Conservation (phyloP, 2,888 invertebrate species). For the Drosophila subsilvestris region DNA sequence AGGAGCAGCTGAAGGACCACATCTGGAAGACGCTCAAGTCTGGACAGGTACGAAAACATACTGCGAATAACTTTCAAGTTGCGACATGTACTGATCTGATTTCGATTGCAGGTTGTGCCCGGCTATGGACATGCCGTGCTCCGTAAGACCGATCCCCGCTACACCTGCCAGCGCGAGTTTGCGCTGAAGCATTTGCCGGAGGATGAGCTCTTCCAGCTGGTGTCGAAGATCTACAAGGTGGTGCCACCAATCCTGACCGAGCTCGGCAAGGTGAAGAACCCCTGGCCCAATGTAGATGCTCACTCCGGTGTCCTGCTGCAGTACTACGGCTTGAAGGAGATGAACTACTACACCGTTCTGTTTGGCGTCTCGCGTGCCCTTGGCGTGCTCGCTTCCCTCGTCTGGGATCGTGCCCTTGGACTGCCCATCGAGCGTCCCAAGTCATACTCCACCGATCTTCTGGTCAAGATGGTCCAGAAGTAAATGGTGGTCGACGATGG, state of each 20-base stretch:
- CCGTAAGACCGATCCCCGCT: constrained; percentile 92
- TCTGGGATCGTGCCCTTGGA: constrained; percentile 93
- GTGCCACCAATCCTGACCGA: constrained; percentile 92
- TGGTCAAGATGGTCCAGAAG: constrained; percentile 84
- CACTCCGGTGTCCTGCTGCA: constrained; percentile 93
- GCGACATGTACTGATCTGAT: constrained; percentile 3
- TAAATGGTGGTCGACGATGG: constrained; percentile 54
- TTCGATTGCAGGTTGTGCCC: constrained; percentile 87
- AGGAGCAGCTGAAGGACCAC: constrained; percentile 97
- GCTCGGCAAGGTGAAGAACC: constrained; percentile 95
- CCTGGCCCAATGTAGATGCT: constrained; percentile 97
- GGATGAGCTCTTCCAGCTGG: constrained; percentile 91
- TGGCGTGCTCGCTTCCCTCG: constrained; percentile 90
- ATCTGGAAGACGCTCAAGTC: constrained; percentile 97
- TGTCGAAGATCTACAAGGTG: constrained; percentile 92
- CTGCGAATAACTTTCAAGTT: no score
- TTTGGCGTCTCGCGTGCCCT: constrained; percentile 95
- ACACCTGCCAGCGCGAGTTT: constrained; percentile 94
- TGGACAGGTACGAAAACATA: constrained; percentile 86
- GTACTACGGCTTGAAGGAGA: constrained; percentile 94
- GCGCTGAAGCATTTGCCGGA: constrained; percentile 93
- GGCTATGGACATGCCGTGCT: constrained; percentile 96
- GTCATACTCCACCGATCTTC: constrained; percentile 89
- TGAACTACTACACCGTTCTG: constrained; percentile 95
- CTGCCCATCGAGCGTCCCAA: constrained; percentile 94